These are phyloP conservation scores for Rallus crepitans DNA, from an alignment of 2,797 vertebrate genomes.

Conservation along the genomic window DNA sequence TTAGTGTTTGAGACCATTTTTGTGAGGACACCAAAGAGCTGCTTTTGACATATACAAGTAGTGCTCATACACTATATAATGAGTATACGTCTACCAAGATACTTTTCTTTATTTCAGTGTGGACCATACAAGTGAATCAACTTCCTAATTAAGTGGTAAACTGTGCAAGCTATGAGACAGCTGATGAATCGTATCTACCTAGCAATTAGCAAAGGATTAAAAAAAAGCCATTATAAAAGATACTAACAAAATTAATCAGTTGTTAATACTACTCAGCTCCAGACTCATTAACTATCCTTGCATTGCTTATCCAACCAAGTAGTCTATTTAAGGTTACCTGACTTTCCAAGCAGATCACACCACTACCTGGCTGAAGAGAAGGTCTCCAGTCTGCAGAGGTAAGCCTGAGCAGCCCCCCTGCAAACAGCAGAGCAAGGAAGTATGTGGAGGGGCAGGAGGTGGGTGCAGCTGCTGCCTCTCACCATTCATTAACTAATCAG, in stretches of 20 bases:
- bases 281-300: neutral
- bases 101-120: conserved; percentile 28
- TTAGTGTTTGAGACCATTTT: conserved; percentile 60
- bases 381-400: no score
- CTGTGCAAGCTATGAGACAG: conserved; percentile 17
- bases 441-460: neutral
- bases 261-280: neutral
- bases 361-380: neutral
- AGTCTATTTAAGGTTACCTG: neutral
- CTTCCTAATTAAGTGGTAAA: conserved; percentile 56
- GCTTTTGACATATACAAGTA: conserved; percentile 39
- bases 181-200: neutral
- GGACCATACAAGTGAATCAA: neutral
- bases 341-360: neutral
- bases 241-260: conserved; percentile 19
- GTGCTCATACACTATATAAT: conserved; percentile 35
- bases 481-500: neutral
- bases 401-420: neutral
- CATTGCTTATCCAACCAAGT: neutral
- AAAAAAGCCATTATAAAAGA: neutral
- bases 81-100: conserved; percentile 13
- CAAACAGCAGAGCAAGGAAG: neutral
- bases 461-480: neutral
- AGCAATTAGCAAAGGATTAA: conserved; percentile 20
- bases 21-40: conserved; percentile 60